These are phyloP conservation scores for Vidua macroura DNA, from an alignment of 2,113 vertebrate genomes.

Conservation along the genomic window DNA sequence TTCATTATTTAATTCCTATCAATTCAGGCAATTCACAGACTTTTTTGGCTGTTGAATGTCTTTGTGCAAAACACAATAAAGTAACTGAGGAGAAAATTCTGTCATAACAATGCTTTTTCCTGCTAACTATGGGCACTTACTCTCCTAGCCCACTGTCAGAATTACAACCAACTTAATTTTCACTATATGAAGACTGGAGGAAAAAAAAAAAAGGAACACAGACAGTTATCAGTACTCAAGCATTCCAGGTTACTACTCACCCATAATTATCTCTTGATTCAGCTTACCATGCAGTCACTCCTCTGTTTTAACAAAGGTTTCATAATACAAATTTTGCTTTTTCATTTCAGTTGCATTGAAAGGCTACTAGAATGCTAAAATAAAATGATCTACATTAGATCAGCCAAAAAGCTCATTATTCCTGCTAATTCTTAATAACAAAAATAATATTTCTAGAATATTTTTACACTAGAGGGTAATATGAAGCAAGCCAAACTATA, in stretches of 20 bases:
- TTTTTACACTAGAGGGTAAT: neutral
- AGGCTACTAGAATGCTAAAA: neutral
- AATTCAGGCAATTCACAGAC: neutral
- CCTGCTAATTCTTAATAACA: constrained; percentile 13
- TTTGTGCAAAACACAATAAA: constrained; percentile 8
- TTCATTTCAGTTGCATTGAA: constrained; percentile 2
- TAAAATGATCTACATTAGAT: neutral
- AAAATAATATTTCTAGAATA: neutral
- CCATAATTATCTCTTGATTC: neutral
- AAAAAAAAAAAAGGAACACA: neutral
- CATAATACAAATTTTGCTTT: neutral
- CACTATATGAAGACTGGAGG: neutral
- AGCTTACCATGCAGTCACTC: neutral
- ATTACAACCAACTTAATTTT: neutral
- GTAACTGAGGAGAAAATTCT: constrained; percentile 18
- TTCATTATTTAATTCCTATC: constrained; percentile 31
- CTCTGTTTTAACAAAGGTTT: neutral
- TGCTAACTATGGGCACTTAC: neutral
- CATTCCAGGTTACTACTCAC: neutral
- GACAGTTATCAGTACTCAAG: neutral
- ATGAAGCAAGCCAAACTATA: neutral
- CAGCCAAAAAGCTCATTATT: neutral
- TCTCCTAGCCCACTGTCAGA: neutral
- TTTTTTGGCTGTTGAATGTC: neutral
- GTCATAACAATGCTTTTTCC: neutral